These are phyloP conservation scores for Dolichallabes microphthalmus DNA, from an alignment of 2,113 vertebrate species.

Conservation along the genomic window DNA sequence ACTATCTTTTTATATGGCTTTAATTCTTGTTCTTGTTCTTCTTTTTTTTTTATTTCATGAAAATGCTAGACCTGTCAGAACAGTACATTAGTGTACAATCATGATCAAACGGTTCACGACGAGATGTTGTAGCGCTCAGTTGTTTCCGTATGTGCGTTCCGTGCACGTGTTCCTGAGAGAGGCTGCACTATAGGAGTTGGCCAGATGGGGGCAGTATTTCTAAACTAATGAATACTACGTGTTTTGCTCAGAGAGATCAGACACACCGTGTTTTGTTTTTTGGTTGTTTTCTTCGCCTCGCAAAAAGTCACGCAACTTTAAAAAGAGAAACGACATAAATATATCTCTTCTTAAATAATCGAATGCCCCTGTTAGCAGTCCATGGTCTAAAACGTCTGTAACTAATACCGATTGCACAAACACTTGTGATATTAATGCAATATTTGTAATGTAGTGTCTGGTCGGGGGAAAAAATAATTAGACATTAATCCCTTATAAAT, in stretches of 20 bases:
- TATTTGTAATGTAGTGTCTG: neutral
- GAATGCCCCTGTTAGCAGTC: neutral
- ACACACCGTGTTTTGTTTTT: neutral
- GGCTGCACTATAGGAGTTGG: neutral
- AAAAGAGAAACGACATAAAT: neutral
- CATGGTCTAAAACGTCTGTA: neutral
- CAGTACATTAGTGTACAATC: no score
- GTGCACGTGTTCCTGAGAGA: neutral
- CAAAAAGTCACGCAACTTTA: neutral
- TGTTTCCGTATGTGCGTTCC: neutral
- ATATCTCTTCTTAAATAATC: neutral
- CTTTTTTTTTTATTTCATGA: no score
- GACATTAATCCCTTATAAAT: neutral
- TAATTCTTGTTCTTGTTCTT: neutral
- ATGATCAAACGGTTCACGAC: neutral
- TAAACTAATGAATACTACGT: neutral
- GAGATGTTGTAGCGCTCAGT: neutral
- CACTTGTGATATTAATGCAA: neutral
- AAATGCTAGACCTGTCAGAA: neutral
- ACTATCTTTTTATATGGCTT: neutral
- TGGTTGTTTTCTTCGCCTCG: neutral
- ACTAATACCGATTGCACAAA: neutral
- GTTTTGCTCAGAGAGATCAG: neutral
- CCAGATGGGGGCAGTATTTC: conserved; percentile 10
- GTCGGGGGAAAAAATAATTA: neutral